Percentiles rank a stretch among this genome's conserved stretches.
These are phyloP conservation scores for Periplaneta americana DNA, from an alignment of 1,140 invertebrate genomes.

Conservation along the genomic window DNA sequence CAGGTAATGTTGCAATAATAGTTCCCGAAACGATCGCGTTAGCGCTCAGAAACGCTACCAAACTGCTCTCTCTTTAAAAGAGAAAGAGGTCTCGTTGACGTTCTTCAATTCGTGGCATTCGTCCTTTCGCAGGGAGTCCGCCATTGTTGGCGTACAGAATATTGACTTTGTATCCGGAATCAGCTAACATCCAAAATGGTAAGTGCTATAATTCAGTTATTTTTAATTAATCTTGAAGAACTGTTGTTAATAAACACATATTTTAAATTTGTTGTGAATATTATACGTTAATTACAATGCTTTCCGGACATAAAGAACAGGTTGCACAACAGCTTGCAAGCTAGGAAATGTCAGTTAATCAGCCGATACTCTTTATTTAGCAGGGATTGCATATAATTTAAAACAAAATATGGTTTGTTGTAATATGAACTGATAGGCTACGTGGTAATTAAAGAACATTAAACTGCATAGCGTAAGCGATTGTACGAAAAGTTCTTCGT, in stretches of 20 bases:
- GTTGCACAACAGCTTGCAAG: constrained; percentile 10
- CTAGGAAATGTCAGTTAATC: neutral
- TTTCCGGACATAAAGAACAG: neutral
- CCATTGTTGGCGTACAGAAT: constrained; percentile 77
- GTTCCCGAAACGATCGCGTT: too few relatives aligned
- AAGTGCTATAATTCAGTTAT: constrained; percentile 43
- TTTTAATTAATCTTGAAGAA: constrained; percentile 12
- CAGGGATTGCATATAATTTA: too few relatives aligned
- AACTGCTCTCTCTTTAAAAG: too few relatives aligned
- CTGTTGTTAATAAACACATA: neutral
- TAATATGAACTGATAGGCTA: too few relatives aligned
- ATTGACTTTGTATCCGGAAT: constrained; percentile 60
- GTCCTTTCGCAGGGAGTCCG: constrained; percentile 61
- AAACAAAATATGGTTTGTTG: too few relatives aligned
- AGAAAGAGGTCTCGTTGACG: neutral
- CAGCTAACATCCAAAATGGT: constrained; percentile 83
- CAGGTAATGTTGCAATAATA: too few relatives aligned
- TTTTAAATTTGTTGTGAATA: neutral
- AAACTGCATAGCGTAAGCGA: too few relatives aligned
- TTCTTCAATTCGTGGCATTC: constrained; percentile 5
- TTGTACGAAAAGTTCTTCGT: too few relatives aligned
- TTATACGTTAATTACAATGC: neutral
- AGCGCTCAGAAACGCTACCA: too few relatives aligned
- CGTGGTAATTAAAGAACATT: too few relatives aligned
- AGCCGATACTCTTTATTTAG: too few relatives aligned